Evolutionary conservation across 2,113 vertebrate genomes (phyloP).

Genomic region (Mystacornis crossleyi): DNA sequence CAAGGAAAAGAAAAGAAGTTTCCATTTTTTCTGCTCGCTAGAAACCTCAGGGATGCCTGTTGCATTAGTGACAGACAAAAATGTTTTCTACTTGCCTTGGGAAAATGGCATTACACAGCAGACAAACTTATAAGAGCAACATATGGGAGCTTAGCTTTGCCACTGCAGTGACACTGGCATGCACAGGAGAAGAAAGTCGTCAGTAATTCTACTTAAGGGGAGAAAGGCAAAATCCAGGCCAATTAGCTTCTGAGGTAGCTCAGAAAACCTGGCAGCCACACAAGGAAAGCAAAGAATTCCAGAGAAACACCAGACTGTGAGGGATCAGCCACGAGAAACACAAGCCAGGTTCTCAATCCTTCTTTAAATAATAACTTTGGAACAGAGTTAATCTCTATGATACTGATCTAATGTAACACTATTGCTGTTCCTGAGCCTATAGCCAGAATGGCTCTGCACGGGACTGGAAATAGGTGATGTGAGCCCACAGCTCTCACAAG

Average conservation of each 20-base stretch:
- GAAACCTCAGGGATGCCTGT: not conserved
- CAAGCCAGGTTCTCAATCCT: not conserved
- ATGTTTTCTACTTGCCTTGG: not conserved
- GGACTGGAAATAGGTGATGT: not conserved
- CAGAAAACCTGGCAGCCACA: slow-evolving; percentile 6
- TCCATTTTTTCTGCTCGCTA: not conserved
- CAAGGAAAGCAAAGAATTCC: not conserved
- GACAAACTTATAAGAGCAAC: not conserved
- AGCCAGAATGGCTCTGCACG: not conserved
- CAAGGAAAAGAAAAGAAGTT: not conserved
- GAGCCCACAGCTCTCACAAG: not conserved
- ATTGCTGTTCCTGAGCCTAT: not conserved
- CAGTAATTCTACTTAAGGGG: not conserved
- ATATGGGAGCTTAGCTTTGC: not conserved
- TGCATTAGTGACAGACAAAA: not conserved
- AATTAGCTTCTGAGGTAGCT: not conserved
- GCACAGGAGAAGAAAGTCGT: not conserved
- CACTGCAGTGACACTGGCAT: not conserved
- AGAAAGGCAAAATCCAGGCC: not conserved
- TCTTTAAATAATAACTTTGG: not conserved
- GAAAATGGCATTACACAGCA: not conserved
- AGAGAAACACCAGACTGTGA: not conserved
- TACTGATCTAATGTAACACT: not conserved
- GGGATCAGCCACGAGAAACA: not conserved
- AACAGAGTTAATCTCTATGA: not conserved